Evolutionary conservation across 2,888 invertebrate species (phyloP).

Genomic region (Drosophila histrio): DNA sequence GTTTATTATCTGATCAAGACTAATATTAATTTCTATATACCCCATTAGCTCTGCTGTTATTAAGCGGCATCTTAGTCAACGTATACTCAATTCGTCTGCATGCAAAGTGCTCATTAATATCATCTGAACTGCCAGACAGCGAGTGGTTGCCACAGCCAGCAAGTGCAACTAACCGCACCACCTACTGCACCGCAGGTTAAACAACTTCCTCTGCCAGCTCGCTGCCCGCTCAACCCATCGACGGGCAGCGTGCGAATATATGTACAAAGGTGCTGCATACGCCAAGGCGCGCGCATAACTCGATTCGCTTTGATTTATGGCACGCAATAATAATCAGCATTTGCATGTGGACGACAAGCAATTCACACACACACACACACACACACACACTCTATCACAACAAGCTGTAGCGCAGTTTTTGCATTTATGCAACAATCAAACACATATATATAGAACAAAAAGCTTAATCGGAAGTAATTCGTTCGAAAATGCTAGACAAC

Average conservation of each 20-base stretch:
- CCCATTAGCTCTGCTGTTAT: background rate
- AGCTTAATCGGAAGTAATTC: background rate
- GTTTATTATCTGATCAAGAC: background rate
- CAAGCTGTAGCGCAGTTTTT: conserved; percentile 6
- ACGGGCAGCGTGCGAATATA: conserved; percentile 34
- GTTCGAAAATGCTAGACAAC: no score
- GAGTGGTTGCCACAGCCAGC: background rate
- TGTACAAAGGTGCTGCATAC: conserved; percentile 58
- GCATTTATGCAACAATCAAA: conserved; percentile 21
- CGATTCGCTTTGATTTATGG: conserved; percentile 75
- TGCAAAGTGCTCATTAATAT: conserved; percentile 70
- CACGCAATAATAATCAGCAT: conserved; percentile 77
- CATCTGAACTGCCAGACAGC: conserved; percentile 10
- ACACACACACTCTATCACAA: background rate
- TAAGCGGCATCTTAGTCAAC: conserved; percentile 4
- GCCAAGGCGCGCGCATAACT: conserved; percentile 68
- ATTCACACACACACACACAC: conserved; percentile 3
- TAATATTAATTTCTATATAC: background rate
- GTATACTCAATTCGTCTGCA: conserved; percentile 51
- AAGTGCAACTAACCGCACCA: background rate
- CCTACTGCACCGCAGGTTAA: background rate
- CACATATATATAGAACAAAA: background rate
- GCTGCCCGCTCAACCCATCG: background rate
- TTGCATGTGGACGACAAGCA: conserved; percentile 55
- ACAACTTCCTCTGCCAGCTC: background rate